A percentile compares a stretch with the other conserved stretches of the same genome.
These are phyloP conservation scores for Clytia hemisphaerica DNA, from an alignment of 30 jellyfish, hydroid and myxozoan species.

Conservation along the genomic window DNA sequence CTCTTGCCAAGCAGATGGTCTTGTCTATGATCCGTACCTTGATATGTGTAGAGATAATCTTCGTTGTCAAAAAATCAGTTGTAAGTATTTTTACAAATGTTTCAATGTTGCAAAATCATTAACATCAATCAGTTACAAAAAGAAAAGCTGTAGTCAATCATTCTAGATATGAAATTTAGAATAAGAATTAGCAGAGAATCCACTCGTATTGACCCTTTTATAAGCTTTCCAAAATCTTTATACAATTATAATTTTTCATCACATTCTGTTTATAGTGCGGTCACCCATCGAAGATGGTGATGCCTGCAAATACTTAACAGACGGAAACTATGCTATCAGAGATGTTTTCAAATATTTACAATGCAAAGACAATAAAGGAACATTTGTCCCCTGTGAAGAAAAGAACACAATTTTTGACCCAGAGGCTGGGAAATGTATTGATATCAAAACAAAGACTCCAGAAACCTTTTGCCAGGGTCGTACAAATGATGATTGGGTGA, in stretches of 20 bases:
- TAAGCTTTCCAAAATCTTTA: too few species aligned
- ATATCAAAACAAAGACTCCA: background rate
- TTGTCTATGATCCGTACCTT: constrained; percentile 67
- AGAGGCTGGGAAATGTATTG: background rate
- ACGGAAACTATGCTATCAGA: background rate
- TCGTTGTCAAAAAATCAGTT: too few species aligned
- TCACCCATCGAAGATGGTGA: too few species aligned
- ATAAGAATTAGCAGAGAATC: too few species aligned
- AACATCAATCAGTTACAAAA: background rate
- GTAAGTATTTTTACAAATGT: too few species aligned
- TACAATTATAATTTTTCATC: too few species aligned
- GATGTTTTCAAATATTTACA: background rate
- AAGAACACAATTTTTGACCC: constrained; percentile 11
- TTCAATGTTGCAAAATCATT: too few species aligned
- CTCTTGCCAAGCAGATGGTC: constrained; percentile 53
- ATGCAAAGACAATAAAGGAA: background rate
- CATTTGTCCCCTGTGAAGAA: constrained; percentile 1
- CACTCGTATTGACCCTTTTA: background rate
- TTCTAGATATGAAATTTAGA: background rate
- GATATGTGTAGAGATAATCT: constrained; percentile 48
- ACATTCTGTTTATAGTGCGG: too few species aligned
- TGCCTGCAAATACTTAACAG: too few species aligned
- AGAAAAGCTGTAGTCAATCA: too few species aligned
- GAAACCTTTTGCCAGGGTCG: constrained; percentile 56
- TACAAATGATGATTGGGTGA: constrained; percentile 43